Conservation (phyloP, 2,113 vertebrate species). For the Balaeniceps rex region DNA sequence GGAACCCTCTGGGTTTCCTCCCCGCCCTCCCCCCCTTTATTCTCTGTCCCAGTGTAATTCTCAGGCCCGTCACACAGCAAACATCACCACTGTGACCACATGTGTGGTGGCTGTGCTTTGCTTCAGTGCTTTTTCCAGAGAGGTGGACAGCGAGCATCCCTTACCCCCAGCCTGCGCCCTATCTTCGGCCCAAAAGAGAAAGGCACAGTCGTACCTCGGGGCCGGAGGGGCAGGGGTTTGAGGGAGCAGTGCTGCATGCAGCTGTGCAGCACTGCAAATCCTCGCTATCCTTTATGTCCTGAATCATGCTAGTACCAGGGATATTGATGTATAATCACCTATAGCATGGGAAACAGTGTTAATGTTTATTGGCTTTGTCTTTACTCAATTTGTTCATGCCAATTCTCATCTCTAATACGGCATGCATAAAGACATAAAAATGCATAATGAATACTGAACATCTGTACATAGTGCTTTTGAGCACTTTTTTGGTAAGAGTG, state of each 20-base stretch:
- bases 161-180: not conserved
- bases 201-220: fast-evolving
- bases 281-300: not conserved
- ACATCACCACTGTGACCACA: not conserved
- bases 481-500: not conserved
- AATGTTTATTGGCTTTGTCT: conserved; percentile 53
- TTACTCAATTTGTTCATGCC: not conserved
- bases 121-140: not conserved
- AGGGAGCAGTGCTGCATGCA: not conserved
- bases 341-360: not conserved
- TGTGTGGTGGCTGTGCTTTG: not conserved
- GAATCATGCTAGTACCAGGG: fast-evolving
- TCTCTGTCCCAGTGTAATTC: not conserved
- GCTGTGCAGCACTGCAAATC: not conserved
- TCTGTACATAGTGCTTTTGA: not conserved
- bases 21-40: not conserved
- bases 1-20: not conserved
- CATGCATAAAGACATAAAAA: not conserved
- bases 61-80: not conserved
- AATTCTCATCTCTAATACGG: conserved; percentile 28
- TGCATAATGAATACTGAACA: conserved; percentile 1
- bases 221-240: not conserved
- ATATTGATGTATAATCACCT: conserved; percentile 13
- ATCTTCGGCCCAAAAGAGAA: not conserved
- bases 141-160: not conserved